Evolutionary conservation across 2,797 vertebrate genomes (phyloP), one percentile per base, ranked within the genome.

Genomic region (Synanceia verrucosa): DNA sequence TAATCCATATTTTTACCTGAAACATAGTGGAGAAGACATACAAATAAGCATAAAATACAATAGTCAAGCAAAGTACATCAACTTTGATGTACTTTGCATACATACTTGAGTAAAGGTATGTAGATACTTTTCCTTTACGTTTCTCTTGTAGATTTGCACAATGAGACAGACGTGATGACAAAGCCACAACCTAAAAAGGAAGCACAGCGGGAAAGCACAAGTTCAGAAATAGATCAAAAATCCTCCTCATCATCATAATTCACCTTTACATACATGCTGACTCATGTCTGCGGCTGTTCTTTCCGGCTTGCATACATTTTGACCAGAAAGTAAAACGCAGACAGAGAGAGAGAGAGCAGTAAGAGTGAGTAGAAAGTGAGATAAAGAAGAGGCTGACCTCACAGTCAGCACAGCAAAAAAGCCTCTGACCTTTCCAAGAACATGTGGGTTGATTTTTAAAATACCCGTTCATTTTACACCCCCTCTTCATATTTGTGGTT

Each of bases 301-400:
- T 53, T 53, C n/a, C 29, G 0, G 13, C 11, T 37, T 18, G 24
- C 12, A 21, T 24, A 11, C 28, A 36, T 19, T 21, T 11, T 21
- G 1, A 44, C 10, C 3, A 2, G 2, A 19, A 2, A 18, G 13
- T 24, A 19, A 28, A 56, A 59, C 1, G 6, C 47, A 33, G 65
- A 65, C 10, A 36, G 9, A 62, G 7, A 56, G 31, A 65, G 12
- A 36, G 9, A 62, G 7, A 56, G 31, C 11, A 19, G 46, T 12
- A 36, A 28, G 16, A 34, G 53, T 44, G 65, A 65, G 73, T 66
- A 34, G 70, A 76, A 62, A 51, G 58, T 57, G 47, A 84, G 62
- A 73, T 76, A 68, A 60, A 76, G 46, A 64, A 9, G 34, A 55
- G 19, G 61, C 62, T 31, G 39, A 0, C 2, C 6, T 2, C 5